These are phyloP conservation scores for Meliscaeva auricollis DNA, from an alignment of 2,888 invertebrate species.

Conservation along the genomic window DNA sequence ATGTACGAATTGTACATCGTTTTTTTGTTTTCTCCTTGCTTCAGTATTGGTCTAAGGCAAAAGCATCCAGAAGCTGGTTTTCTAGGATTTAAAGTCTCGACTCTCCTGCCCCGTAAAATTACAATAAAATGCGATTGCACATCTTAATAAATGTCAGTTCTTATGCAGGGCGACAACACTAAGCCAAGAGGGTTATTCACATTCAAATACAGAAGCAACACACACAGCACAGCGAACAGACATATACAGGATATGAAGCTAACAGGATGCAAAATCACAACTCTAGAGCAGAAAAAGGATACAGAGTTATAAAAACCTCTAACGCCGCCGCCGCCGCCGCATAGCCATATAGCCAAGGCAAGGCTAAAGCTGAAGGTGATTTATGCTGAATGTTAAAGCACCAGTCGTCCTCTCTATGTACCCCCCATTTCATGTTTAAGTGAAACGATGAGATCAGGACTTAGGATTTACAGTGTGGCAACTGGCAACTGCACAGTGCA, in stretches of 20 bases:
- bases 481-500: no score
- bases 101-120: slow-evolving; percentile 66
- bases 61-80: slow-evolving; percentile 27
- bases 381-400: slow-evolving; percentile 70
- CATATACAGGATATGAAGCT: slow-evolving; percentile 30
- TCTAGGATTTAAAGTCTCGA: slow-evolving; percentile 55
- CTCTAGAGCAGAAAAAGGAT: slow-evolving; percentile 40
- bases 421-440: slow-evolving; percentile 17
- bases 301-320: slow-evolving; percentile 51
- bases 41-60: not conserved
- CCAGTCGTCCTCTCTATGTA: slow-evolving; percentile 22
- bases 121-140: slow-evolving; percentile 76
- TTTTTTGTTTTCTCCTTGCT: slow-evolving; percentile 6
- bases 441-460: slow-evolving; percentile 43
- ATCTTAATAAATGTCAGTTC: slow-evolving; percentile 75
- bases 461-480: slow-evolving; percentile 38
- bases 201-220: slow-evolving; percentile 19
- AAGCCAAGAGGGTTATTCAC: slow-evolving; percentile 49
- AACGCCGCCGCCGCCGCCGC: slow-evolving; percentile 30
- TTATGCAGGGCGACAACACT: slow-evolving; percentile 64
- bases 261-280: slow-evolving; percentile 47
- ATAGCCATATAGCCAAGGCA: slow-evolving; percentile 56
- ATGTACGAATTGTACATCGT: slow-evolving; percentile 36
- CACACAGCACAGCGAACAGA: not conserved
- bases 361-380: slow-evolving; percentile 74